Base-by-base conservation (phyloP, 2,797 vertebrate species). In the Rachycentron canadum region DNA sequence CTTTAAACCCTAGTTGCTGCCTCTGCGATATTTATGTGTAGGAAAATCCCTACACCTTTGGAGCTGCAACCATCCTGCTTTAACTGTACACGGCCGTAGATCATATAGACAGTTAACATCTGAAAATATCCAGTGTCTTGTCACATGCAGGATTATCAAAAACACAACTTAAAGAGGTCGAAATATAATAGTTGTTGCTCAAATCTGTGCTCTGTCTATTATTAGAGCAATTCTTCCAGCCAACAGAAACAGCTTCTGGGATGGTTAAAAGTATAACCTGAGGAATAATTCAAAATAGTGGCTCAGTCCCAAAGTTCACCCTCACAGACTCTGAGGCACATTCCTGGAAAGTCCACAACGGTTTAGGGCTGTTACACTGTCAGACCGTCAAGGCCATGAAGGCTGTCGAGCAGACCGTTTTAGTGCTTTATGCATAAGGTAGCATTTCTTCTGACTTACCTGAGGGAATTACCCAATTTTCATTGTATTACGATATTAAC, bases 1-100 rank as follows among this genome's bases (percentile, higher is more conserved):
- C 55, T 59, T 53, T n/a, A 57, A 41, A 34, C 7, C 66, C n/a
- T 49, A 41, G 47, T 59, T 55, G 40, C 47, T 38, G 40, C 61
- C 50, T 59, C 38, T 63, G 52, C 17, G 0, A 11, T n/a, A 4
- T 47, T 62, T 45, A 5, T 45, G 65, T 28, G 52, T 25, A 23
- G 52, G 9, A 34, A 30, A 23, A n/a, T 56, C 21, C 14, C 3
- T 17, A 12, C 11, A 23, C 7, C 6, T 1, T 43, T 11, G 12
- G 36, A 68, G n/a, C n/a, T 56, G 9, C n/a, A 34, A 45, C 21
- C 23, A 17, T 36, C 8, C 1, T 21, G 11, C 17, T 66, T 49
- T 38, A 23, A 0, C 36, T 34, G 43, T 11, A 23, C 38, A 5
- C 1, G 32, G 28, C 23, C 8, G 4, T 17, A 59, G 34, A 45